Evolutionary conservation across 64 coral and sea anemone genomes (phyloP), one percentile per base, ranked within the genome.

Genomic region (Pocillopora damicornis): DNA sequence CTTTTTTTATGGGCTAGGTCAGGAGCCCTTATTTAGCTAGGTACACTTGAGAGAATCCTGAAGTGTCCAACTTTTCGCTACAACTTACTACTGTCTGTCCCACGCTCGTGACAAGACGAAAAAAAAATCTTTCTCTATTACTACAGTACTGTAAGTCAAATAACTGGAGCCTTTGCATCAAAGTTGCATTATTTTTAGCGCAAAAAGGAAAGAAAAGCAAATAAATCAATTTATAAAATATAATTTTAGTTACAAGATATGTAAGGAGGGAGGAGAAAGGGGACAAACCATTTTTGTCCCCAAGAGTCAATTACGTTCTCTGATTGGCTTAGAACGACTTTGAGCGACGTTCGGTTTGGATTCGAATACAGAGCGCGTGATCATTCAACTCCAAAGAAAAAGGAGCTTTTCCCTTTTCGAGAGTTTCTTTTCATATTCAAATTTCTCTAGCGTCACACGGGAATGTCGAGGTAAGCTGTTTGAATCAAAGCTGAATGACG

Each of bases 401-500:
- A 85, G 20, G 45, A n/a, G 57, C 7, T 30, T 71, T 71, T 57
- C 22, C 38, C 13, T n/a, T 65, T 83, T 85, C 7, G 34, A 66
- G 59, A 45, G 64, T n/a, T 85, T 72, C 81, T 84, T 85, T 85
- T 85, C 37, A 85, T 85, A 85, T 85, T 85, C 42, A 85, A 85
- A 85, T 85, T 85, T 58, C 72, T 57, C 12, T 36, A 73, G 65
- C 38, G 81, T 85, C 81, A 26, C 81, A 72, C 22, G 37, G 65
- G 36, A 58, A 85, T 85, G 81, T 85, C 81, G 37, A 85, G 81
- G 81, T 85, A 85, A 73, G 65, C 22, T 9, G 63, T 20, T 9
- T 45, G n/a, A 68, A 38, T 57, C 72, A 23, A 35, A 72, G 65
- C 22, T 85, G 81, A 85, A 85, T 85, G 81, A 85, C 81, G 81